These are phyloP conservation scores for Alexandromys fortis DNA, from an alignment of 2,113 vertebrate genomes.

Conservation along the genomic window DNA sequence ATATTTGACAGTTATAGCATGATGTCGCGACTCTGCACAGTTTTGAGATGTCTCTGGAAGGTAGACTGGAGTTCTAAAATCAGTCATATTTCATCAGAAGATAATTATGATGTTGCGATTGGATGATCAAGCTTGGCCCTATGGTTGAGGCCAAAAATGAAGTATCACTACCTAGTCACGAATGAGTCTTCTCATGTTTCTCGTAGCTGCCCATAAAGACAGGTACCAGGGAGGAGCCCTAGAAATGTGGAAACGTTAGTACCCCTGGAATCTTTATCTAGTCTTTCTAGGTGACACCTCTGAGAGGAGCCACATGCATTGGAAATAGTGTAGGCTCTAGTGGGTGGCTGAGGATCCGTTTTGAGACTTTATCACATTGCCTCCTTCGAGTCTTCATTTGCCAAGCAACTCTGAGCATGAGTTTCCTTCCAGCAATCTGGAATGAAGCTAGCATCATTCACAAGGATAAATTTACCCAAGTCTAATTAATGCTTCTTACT, in stretches of 20 bases:
- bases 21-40: neutral
- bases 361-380: conserved; percentile 40
- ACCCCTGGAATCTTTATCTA: neutral
- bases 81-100: conserved; percentile 20
- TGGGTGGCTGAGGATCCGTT: conserved; percentile 37
- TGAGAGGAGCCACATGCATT: conserved; percentile 9
- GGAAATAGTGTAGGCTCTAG: neutral
- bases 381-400: conserved; percentile 31
- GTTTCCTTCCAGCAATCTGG: conserved; percentile 51
- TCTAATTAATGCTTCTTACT: conserved; percentile 70
- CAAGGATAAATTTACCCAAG: conserved; percentile 54
- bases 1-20: neutral
- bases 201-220: neutral
- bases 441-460: conserved; percentile 47
- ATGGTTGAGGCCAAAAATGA: conserved; percentile 30
- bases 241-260: neutral
- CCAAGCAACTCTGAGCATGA: conserved; percentile 41
- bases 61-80: conserved; percentile 9
- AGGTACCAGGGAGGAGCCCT: neutral
- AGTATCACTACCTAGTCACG: neutral
- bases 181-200: conserved; percentile 15
- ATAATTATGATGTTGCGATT: conserved; percentile 29
- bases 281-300: conserved; percentile 9
- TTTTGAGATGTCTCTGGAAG: neutral
- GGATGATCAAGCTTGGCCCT: neutral